phyloP scores from a whole-genome alignment of 2,888 invertebrate genomes.

The Lagria hirta region DNA sequence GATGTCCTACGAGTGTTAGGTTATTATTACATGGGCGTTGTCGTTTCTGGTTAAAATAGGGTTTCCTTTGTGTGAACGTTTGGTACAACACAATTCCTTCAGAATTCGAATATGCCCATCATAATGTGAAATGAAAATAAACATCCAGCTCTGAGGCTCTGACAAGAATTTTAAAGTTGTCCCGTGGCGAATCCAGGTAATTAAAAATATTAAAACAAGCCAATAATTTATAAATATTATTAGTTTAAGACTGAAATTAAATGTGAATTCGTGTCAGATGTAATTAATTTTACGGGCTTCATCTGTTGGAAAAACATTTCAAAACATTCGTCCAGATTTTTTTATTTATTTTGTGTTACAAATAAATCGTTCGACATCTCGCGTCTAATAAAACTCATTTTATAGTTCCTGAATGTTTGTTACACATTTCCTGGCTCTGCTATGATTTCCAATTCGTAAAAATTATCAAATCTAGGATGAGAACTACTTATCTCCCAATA shows the following conservation, averaged over 20 bases:
- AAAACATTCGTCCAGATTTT: conserved; percentile 15
- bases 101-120: conserved; percentile 17
- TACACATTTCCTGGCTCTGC: conserved; percentile 23
- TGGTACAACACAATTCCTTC: conserved; percentile 27
- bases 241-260: conserved; percentile 23
- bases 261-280: conserved; percentile 18
- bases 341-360: conserved; percentile 11
- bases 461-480: conserved; percentile 11
- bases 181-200: conserved; percentile 7
- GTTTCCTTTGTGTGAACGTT: conserved; percentile 24
- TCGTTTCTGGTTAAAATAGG: conserved; percentile 26
- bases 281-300: conserved; percentile 27
- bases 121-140: conserved; percentile 25
- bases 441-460: conserved; percentile 6
- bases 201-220: conserved; percentile 16
- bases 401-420: conserved; percentile 25
- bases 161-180: conserved; percentile 13
- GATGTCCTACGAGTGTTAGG: conserved; percentile 28
- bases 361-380: conserved; percentile 25
- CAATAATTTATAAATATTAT: conserved; percentile 22
- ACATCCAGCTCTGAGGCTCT: conserved; percentile 1
- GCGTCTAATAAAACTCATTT: conserved; percentile 25
- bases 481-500: not conserved
- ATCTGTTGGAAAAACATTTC: conserved; percentile 23
- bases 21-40: conserved; percentile 31